Base-by-base conservation (phyloP, 2,888 invertebrate species). In the Torymus tubicola region DNA sequence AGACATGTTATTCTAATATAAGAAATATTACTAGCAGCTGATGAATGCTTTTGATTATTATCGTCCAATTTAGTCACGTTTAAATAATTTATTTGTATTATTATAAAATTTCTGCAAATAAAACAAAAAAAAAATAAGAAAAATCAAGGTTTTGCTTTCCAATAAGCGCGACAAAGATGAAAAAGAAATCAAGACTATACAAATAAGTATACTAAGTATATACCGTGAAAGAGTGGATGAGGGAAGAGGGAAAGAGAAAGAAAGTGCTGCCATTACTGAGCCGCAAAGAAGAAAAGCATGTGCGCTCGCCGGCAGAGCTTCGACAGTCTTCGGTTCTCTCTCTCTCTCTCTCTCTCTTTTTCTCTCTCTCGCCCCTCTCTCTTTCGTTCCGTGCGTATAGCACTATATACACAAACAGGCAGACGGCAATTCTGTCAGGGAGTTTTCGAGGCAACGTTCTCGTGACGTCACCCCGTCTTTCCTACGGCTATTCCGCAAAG, bases 391-490 rank as follows among this genome's bases (percentile, higher is more conserved):
- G 50, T 14, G 21, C 24, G 21, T 60, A 13, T 60, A 13, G 18
- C 12, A 14, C 11, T 13, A 50, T n/a, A 16, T 21, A 60, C 18
- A 52, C 60, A 60, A 52, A 60, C n/a, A 42, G 18, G n/a, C 16
- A 18, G 50, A 60, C 18, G 58, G 16, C 24, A 1, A 31, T 12
- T 14, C n/a, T 55, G 2, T 55, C 64, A 31, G 14, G 57, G 52
- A 50, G 60, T 52, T 80, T 72, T 77, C 68, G 68, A 81, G 76
- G 63, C 72, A 77, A 73, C 58, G 70, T 52, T 80, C 68, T 81
- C 79, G 77, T 83, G 82, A 84, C 81, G 79, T 84, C 83, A 82
- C 65, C 70, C 65, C 70, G 70, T 64, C 67, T 71, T 79, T 79
- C 81, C 75, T 81, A 68, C 68, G 68, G 50, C 69, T 31, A 65